Percentiles rank a stretch among this genome's conserved stretches.
phyloP scores from a whole-genome alignment of 1,140 invertebrate species.

The Drosophila kurseongensis region DNA sequence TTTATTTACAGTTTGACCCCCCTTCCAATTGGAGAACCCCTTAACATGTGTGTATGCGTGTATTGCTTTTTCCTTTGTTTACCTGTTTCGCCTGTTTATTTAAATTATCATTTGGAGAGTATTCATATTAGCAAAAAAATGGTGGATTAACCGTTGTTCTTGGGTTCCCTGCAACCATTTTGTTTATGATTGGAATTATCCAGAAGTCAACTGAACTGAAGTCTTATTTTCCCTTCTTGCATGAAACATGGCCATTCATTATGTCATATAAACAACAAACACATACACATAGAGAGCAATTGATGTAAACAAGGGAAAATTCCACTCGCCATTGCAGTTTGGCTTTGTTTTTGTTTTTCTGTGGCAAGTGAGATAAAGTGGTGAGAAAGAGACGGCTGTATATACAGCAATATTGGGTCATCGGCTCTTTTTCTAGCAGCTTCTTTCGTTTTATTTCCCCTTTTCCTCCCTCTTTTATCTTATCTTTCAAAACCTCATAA shows the following conservation, averaged over 20 bases:
- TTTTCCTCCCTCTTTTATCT: conserved; percentile 20
- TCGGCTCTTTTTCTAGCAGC: conserved; percentile 40
- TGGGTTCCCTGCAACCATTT: no score
- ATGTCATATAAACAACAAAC: conserved; percentile 52
- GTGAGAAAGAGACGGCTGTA: conserved; percentile 10
- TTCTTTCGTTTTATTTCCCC: conserved; percentile 4
- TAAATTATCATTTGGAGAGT: conserved; percentile 6
- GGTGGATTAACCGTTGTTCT: neutral
- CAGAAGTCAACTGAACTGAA: neutral
- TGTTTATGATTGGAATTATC: neutral
- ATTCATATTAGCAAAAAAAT: no score
- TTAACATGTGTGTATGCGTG: neutral
- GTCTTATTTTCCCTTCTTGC: neutral
- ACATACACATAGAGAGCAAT: conserved; percentile 5
- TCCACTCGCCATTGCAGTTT: conserved; percentile 66
- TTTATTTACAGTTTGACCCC: conserved; percentile 43
- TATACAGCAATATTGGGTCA: conserved; percentile 41
- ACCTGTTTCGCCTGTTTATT: conserved; percentile 16
- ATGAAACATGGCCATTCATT: conserved; percentile 18
- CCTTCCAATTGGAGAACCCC: conserved; percentile 22
- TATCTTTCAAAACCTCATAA: conserved; percentile 13
- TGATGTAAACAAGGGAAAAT: conserved; percentile 68
- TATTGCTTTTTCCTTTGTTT: conserved; percentile 26
- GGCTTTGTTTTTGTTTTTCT: conserved; percentile 50
- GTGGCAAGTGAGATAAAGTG: conserved; percentile 44